Conservation (phyloP, 2,797 vertebrate species). For the Alfaro cultratus region DNA sequence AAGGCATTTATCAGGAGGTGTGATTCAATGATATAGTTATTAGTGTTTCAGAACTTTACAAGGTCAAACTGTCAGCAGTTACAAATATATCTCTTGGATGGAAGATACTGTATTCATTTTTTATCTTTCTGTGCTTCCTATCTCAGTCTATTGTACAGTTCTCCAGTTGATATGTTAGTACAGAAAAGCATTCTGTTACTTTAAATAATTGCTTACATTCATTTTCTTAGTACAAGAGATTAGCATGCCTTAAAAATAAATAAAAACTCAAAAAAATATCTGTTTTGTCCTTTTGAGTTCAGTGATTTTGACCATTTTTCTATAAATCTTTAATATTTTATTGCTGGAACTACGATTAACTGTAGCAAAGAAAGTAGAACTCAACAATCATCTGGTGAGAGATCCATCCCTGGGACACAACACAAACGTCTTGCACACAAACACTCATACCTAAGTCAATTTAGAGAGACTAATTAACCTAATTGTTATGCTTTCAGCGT, state of each 20-base stretch:
- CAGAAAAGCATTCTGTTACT: neutral
- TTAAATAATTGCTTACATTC: neutral
- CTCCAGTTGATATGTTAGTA: neutral
- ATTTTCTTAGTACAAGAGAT: neutral
- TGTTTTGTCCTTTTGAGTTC: neutral
- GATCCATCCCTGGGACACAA: neutral
- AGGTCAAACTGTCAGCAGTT: conserved; percentile 10
- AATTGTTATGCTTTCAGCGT: neutral
- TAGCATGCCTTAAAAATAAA: neutral
- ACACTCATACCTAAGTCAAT: neutral
- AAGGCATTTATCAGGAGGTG: neutral
- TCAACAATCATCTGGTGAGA: neutral
- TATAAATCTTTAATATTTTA: neutral
- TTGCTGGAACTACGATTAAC: neutral
- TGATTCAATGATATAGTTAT: neutral
- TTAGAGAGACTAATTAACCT: neutral
- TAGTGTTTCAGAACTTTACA: neutral
- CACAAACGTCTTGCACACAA: neutral
- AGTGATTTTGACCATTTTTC: neutral
- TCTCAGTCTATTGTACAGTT: neutral
- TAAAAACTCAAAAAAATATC: neutral
- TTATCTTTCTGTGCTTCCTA: neutral
- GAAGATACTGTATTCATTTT: neutral
- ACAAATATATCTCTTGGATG: neutral
- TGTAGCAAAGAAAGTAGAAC: neutral